Evolutionary conservation across 2,113 vertebrate species (phyloP).

Genomic region (Malurus melanocephalus): DNA sequence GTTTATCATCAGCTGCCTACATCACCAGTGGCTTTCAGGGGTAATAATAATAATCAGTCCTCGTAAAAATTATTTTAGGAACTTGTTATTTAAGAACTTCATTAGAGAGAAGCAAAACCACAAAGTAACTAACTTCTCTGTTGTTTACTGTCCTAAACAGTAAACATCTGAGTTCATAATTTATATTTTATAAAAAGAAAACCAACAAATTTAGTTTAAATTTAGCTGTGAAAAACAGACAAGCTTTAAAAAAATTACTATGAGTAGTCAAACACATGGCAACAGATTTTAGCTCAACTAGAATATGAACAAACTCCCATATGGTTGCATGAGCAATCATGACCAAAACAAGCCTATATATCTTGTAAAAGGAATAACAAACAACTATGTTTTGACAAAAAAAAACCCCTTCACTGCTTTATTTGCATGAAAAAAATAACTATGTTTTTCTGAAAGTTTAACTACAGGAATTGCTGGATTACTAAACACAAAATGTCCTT

Average conservation of each 20-base stretch:
- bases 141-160: neutral
- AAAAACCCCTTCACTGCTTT: neutral
- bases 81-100: neutral
- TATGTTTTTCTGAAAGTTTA: constrained; percentile 27
- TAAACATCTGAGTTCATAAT: neutral
- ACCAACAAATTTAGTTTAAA: neutral
- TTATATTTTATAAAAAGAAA: constrained; percentile 2
- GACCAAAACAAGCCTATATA: constrained; percentile 58
- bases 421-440: constrained; percentile 21
- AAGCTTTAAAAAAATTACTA: constrained; percentile 27
- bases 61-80: neutral
- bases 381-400: constrained; percentile 14
- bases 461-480: constrained; percentile 4
- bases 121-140: neutral
- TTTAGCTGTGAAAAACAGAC: constrained; percentile 23
- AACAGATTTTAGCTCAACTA: constrained; percentile 48
- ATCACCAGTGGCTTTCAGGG: neutral
- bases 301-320: constrained; percentile 57
- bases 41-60: neutral
- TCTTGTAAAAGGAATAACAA: constrained; percentile 43
- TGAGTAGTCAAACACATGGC: constrained; percentile 60
- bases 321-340: constrained; percentile 62
- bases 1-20: neutral
- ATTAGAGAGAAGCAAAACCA: neutral
- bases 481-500: constrained; percentile 9